Evolutionary conservation across 2,113 vertebrate genomes (phyloP).

Genomic region (Sceloporus tristichus): DNA sequence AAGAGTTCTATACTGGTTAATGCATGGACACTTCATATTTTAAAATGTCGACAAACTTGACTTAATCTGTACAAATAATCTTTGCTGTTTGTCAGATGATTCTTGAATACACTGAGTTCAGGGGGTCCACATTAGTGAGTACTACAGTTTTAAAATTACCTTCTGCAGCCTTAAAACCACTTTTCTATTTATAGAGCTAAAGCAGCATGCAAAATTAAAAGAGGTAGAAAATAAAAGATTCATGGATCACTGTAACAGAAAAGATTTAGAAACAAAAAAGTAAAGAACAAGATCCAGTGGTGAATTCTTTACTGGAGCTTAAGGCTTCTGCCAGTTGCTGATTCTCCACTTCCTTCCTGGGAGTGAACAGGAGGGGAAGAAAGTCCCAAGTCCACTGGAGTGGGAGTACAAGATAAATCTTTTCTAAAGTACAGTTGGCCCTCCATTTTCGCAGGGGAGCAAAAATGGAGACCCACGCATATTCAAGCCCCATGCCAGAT

Average conservation of each 20-base stretch:
- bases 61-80: slow-evolving; percentile 30
- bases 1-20: slow-evolving; percentile 52
- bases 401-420: too few relatives aligned
- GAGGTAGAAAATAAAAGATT: neutral
- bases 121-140: neutral
- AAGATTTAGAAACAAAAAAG: neutral
- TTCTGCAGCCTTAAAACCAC: too few relatives aligned
- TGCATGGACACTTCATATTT: slow-evolving; percentile 49
- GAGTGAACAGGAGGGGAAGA: too few relatives aligned
- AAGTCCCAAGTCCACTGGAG: too few relatives aligned
- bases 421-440: too few relatives aligned
- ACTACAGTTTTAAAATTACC: neutral
- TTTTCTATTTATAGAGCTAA: neutral
- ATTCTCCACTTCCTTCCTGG: too few relatives aligned
- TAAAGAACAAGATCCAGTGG: neutral
- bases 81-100: slow-evolving; percentile 4
- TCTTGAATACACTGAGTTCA: slow-evolving; percentile 27
- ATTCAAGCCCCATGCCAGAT: too few relatives aligned
- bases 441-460: too few relatives aligned
- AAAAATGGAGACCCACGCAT: too few relatives aligned
- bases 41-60: slow-evolving; percentile 63
- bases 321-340: too few relatives aligned
- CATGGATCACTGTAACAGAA: neutral
- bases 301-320: too few relatives aligned
- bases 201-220: neutral